Percentiles rank a stretch among this genome's conserved stretches.
These are phyloP conservation scores for Rutpela maculata DNA, from an alignment of 2,888 invertebrate species.

Conservation along the genomic window DNA sequence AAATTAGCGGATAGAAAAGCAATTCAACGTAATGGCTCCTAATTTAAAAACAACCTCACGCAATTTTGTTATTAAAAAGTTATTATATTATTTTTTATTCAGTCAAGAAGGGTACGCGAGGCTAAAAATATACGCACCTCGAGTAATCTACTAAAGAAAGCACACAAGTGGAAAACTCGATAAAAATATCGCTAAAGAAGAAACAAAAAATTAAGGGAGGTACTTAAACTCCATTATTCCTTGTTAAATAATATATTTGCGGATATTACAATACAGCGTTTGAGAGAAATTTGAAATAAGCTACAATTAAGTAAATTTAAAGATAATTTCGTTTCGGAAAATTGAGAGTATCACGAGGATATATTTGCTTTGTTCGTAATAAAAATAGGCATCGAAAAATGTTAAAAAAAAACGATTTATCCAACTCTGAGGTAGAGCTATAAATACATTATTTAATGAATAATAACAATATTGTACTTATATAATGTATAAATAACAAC, in stretches of 20 bases:
- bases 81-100: slow-evolving; percentile 34
- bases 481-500: no score
- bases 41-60: slow-evolving; percentile 28
- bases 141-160: slow-evolving; percentile 1
- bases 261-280: neutral
- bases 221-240: neutral
- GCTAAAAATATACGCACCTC: slow-evolving; percentile 17
- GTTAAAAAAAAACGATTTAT: no score
- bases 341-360: neutral
- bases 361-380: neutral
- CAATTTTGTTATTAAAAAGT: slow-evolving; percentile 39
- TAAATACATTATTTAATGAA: no score
- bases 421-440: no score
- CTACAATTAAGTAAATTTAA: neutral
- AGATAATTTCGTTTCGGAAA: neutral
- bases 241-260: neutral
- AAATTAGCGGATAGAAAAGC: slow-evolving; percentile 17
- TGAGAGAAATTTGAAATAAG: neutral
- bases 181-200: slow-evolving; percentile 2
- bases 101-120: slow-evolving; percentile 5
- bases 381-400: neutral
- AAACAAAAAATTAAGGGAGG: neutral
- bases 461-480: no score
- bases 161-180: slow-evolving; percentile 2
- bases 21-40: slow-evolving; percentile 8